phyloP scores from a whole-genome alignment of 2,888 invertebrate species.

The Chirona hameri region DNA sequence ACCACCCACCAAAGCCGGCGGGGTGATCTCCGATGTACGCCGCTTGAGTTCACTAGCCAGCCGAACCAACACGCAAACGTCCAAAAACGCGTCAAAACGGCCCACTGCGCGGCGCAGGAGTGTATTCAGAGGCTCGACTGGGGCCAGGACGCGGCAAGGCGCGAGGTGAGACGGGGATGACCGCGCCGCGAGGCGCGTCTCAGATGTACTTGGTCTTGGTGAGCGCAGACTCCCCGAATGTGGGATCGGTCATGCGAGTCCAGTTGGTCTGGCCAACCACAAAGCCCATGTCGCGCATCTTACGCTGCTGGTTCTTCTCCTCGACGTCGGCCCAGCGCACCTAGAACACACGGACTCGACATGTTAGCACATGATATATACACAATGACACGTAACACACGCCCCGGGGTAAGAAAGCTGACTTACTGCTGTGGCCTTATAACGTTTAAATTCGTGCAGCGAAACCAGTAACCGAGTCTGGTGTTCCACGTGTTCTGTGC shows the following conservation, averaged over 20 bases:
- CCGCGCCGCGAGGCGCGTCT: not conserved
- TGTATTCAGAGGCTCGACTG: not conserved
- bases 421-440: too few relatives aligned
- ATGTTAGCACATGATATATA: not conserved
- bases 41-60: not conserved
- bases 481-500: too few relatives aligned
- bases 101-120: not conserved
- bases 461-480: too few relatives aligned
- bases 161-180: too few relatives aligned
- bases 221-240: conserved; percentile 80
- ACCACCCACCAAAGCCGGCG: too few relatives aligned
- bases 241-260: conserved; percentile 90
- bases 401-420: too few relatives aligned
- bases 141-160: not conserved
- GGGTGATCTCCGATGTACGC: too few relatives aligned
- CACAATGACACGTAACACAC: too few relatives aligned
- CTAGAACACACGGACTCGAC: conserved; percentile 51
- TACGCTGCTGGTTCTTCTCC: conserved; percentile 83
- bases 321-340: conserved; percentile 98
- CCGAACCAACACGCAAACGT: not conserved
- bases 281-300: conserved; percentile 89
- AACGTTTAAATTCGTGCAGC: too few relatives aligned
- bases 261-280: conserved; percentile 96
- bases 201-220: conserved; percentile 71
- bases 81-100: too few relatives aligned